These are phyloP conservation scores for Achroia grisella DNA, from an alignment of 1,140 invertebrate species.

Conservation along the genomic window DNA sequence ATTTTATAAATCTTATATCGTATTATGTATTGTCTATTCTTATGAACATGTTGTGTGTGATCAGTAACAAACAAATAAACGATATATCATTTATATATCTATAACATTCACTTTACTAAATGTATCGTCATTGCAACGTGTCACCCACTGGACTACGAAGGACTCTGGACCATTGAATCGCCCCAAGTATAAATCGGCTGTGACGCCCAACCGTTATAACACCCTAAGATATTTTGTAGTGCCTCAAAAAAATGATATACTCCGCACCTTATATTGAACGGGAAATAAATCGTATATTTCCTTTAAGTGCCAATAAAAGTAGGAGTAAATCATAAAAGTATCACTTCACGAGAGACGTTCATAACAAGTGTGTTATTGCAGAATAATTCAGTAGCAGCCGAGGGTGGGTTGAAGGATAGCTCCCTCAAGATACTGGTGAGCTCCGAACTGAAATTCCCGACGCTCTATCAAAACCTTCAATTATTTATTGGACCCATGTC, in stretches of 20 bases:
- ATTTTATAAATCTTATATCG: too few relatives aligned
- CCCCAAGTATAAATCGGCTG: constrained; percentile 44
- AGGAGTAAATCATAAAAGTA: constrained; percentile 73
- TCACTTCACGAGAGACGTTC: constrained; percentile 64
- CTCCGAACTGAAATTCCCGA: constrained; percentile 51
- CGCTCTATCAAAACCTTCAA: constrained; percentile 67
- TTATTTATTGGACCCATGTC: constrained; percentile 71
- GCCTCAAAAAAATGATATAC: constrained; percentile 64
- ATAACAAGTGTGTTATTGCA: constrained; percentile 71
- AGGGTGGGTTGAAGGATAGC: constrained; percentile 59
- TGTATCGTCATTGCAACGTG: background rate
- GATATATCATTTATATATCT: too few relatives aligned
- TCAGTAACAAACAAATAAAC: too few relatives aligned
- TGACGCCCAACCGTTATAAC: constrained; percentile 34
- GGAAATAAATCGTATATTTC: constrained; percentile 70
- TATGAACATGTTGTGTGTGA: too few relatives aligned
- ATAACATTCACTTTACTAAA: constrained; percentile 1
- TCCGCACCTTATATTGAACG: constrained; percentile 65
- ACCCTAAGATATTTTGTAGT: constrained; percentile 41
- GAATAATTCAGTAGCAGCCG: constrained; percentile 66
- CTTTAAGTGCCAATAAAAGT: constrained; percentile 73
- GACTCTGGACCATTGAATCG: constrained; percentile 10
- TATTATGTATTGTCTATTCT: too few relatives aligned
- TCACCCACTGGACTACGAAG: background rate
- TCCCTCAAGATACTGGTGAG: constrained; percentile 50